These are phyloP conservation scores for Rutilus rutilus DNA, from an alignment of 2,113 vertebrate genomes.

Conservation along the genomic window DNA sequence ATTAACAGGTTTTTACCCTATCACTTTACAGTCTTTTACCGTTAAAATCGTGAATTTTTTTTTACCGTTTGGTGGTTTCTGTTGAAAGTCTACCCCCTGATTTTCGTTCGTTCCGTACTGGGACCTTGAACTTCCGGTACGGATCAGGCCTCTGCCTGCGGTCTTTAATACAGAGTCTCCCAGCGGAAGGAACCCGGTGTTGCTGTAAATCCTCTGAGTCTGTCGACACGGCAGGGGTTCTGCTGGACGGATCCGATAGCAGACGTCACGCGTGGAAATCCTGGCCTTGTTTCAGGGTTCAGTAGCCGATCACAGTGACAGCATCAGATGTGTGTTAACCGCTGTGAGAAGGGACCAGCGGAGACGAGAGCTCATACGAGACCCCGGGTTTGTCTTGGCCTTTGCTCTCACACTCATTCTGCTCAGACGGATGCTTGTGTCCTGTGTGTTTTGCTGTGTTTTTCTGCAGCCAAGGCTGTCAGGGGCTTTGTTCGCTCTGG, in stretches of 20 bases:
- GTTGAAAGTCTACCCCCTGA: no score
- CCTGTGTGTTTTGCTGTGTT: background rate
- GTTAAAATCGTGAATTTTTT: no score
- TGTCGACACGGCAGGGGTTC: background rate
- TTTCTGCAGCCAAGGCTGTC: background rate
- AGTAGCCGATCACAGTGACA: background rate
- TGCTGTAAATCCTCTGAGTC: slow-evolving; percentile 18
- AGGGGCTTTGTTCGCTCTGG: background rate
- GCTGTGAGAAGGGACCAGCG: background rate
- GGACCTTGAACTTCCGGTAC: background rate
- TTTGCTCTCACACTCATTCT: slow-evolving; percentile 21
- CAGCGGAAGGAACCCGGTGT: background rate
- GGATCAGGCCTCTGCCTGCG: background rate
- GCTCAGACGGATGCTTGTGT: background rate
- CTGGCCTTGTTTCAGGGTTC: slow-evolving; percentile 34
- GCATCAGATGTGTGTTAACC: slow-evolving; percentile 20
- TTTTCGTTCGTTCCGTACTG: background rate
- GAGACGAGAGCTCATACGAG: background rate
- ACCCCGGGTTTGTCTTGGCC: background rate
- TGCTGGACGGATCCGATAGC: slow-evolving; percentile 35
- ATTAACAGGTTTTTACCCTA: no score
- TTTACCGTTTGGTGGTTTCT: background rate
- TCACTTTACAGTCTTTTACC: no score
- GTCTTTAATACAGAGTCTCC: background rate
- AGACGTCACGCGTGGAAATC: background rate